These are phyloP conservation scores for Gephyroberyx darwinii DNA, from an alignment of 2,797 vertebrate species.

Conservation along the genomic window DNA sequence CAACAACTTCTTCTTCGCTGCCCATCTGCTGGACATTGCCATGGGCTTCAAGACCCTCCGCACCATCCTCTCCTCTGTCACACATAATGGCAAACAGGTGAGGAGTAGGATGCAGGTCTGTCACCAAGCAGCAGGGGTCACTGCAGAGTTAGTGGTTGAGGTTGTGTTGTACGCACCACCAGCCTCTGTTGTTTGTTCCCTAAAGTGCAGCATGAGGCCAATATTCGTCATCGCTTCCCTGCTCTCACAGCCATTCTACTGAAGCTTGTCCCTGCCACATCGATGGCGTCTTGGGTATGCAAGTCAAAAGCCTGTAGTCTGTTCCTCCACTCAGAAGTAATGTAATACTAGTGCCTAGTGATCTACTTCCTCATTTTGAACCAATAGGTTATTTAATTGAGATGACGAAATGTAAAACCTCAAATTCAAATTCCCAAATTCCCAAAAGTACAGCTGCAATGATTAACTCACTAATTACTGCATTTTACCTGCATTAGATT, in stretches of 20 bases:
- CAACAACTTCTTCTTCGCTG: slow-evolving; percentile 99
- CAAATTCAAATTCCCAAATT: too few relatives aligned
- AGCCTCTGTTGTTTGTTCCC: not conserved
- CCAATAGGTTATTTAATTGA: too few relatives aligned
- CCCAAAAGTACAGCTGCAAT: too few relatives aligned
- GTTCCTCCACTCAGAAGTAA: not conserved
- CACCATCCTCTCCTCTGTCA: slow-evolving; percentile 98
- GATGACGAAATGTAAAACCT: too few relatives aligned
- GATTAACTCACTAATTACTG: too few relatives aligned
- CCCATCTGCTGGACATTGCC: slow-evolving; percentile 96
- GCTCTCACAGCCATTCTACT: not conserved
- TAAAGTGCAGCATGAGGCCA: slow-evolving; percentile 2
- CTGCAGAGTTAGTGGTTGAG: slow-evolving; percentile 30
- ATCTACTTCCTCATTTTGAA: too few relatives aligned
- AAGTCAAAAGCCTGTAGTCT: not conserved
- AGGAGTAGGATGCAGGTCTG: slow-evolving; percentile 22
- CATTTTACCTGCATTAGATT: too few relatives aligned
- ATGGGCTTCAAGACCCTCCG: slow-evolving; percentile 99
- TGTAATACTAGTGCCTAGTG: not conserved
- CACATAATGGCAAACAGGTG: slow-evolving; percentile 99
- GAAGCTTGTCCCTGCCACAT: not conserved
- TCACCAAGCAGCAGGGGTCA: slow-evolving; percentile 59
- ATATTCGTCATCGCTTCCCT: slow-evolving; percentile 7
- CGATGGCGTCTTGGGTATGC: not conserved
- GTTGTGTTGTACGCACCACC: not conserved